These are phyloP conservation scores for Actias luna DNA, from an alignment of 2,888 invertebrate species.

Conservation along the genomic window DNA sequence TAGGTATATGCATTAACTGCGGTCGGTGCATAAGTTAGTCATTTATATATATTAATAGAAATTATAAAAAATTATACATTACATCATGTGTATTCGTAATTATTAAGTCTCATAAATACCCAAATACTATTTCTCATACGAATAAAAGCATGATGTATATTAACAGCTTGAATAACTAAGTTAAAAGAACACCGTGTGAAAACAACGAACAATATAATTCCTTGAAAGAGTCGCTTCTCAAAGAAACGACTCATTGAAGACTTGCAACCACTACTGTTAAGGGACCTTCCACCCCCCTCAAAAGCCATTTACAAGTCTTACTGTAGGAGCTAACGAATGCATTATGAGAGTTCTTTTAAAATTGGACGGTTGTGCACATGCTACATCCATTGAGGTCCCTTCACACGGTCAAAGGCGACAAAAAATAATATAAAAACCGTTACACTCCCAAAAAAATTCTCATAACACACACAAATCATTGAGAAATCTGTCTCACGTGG, in stretches of 20 bases:
- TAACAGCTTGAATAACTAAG: conserved; percentile 39
- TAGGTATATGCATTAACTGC: too few relatives aligned
- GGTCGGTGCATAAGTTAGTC: too few relatives aligned
- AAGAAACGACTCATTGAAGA: conserved; percentile 74
- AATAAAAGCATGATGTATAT: conserved; percentile 18
- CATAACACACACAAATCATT: conserved; percentile 77
- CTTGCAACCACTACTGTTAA: conserved; percentile 46
- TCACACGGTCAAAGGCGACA: conserved; percentile 77
- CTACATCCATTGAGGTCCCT: conserved; percentile 75
- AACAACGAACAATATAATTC: conserved; percentile 53
- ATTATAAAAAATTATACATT: too few relatives aligned
- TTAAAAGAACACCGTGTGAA: conserved; percentile 66
- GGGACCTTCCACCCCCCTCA: conserved; percentile 45
- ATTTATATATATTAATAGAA: too few relatives aligned
- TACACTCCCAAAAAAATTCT: conserved; percentile 76
- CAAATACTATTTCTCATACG: conserved; percentile 9
- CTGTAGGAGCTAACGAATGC: conserved; percentile 29
- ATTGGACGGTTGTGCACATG: conserved; percentile 62
- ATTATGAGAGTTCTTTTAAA: conserved; percentile 45
- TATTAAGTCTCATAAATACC: neutral
- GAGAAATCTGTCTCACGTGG: conserved; percentile 48
- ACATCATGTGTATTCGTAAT: neutral
- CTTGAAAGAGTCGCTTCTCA: conserved; percentile 57
- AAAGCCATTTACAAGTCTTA: conserved; percentile 17
- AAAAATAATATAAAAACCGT: conserved; percentile 81